Percentiles rank a stretch among this genome's conserved stretches.
Evolutionary conservation across 2,797 vertebrate species (phyloP).

Genomic region (Capromys pilorides): DNA sequence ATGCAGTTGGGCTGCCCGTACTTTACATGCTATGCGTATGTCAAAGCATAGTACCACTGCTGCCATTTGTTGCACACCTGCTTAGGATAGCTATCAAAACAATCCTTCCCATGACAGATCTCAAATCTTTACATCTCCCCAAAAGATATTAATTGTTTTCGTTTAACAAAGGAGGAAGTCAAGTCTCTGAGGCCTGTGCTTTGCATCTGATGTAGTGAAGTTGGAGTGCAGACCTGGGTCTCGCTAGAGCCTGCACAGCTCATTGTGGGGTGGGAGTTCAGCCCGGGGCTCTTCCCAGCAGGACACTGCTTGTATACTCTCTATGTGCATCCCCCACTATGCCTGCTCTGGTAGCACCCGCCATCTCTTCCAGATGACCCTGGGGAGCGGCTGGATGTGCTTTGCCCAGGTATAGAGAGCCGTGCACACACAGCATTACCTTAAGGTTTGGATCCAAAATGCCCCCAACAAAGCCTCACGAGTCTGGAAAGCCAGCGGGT

Average conservation of each 20-base stretch:
- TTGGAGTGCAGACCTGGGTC: background rate
- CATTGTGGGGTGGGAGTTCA: background rate
- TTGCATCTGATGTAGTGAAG: background rate
- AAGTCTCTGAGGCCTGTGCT: background rate
- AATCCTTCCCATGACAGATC: conserved; percentile 13
- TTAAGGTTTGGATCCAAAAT: background rate
- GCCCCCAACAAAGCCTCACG: background rate
- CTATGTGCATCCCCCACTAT: background rate
- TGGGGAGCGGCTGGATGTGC: background rate
- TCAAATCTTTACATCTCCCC: background rate
- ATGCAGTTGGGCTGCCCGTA: background rate
- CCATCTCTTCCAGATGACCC: background rate
- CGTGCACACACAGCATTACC: no score
- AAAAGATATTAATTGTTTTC: background rate
- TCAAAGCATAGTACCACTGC: background rate
- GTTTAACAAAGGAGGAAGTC: background rate
- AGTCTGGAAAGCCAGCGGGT: background rate
- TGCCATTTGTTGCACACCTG: background rate
- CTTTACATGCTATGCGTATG: background rate
- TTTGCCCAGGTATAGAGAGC: background rate
- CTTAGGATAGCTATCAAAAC: background rate
- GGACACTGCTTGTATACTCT: background rate
- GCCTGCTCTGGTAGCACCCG: background rate
- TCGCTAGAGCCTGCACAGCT: background rate
- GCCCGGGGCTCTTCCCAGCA: background rate